Base-by-base conservation (phyloP, 2,113 vertebrate genomes). In the Salvator merianae region DNA sequence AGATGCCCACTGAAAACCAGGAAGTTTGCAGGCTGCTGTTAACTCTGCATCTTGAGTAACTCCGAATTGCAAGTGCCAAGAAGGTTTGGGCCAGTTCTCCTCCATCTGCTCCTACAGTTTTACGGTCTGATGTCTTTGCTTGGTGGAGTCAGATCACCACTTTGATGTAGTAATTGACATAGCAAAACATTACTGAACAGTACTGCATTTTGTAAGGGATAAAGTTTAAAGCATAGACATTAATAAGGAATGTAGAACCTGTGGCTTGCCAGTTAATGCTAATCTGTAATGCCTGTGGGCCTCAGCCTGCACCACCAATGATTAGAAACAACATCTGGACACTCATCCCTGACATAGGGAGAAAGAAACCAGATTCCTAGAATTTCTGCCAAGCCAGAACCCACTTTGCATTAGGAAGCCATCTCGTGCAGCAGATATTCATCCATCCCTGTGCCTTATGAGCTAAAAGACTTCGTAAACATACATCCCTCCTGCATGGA, bases 31-130 rank as follows among this genome's bases (percentile, higher is more conserved):
- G 36, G 10, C 40, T 30, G 13, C 30, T 47, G 30, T 32, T 55
- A 47, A 2, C 13, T 73, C 89, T 69, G 88, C 82, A 70, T 87
- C 75, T 88, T 71, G 70, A 81, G 65, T 86, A n/a, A 81, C 84
- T 87, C 75, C 79, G 69, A 89, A 47, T 83, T 86, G 85, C 65
- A 90, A 71, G 12, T 88, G 73, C 68, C 22, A 79, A 82, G 87
- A 87, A 88, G 85, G 90, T 53, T n/a, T 83, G 84, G 79, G 10
- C 87, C 79, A 85, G 83, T 24, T 24, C 43, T 79, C 18, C n/a
- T 84, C 88, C 75, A 59, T 77, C 77, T 85, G 62, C 36, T 50
- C 83, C 12, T 28, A 63, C 55, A 82, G 38, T 7, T 68, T 7
- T 24, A 74, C 30, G 38, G 34, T 40, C 24, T 82, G 30, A 55